Conservation (phyloP, 2,797 vertebrate species). For the Heterohyrax brucei region DNA sequence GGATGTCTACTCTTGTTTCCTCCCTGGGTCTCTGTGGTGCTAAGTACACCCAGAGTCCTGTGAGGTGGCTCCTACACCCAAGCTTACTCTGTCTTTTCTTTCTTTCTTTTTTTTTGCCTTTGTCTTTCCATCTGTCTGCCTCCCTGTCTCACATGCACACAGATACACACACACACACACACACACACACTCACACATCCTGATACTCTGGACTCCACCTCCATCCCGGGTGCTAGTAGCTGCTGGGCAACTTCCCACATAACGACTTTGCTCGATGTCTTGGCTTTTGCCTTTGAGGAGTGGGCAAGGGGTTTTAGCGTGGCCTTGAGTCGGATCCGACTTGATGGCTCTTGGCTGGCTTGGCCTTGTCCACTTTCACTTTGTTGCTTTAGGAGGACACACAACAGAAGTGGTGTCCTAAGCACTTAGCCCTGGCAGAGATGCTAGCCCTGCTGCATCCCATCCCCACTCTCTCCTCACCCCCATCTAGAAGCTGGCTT, state of each 20-base stretch:
- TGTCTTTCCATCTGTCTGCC: neutral
- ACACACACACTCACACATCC: too few species aligned
- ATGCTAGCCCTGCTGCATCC: neutral
- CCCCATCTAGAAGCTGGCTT: neutral
- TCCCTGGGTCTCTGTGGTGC: neutral
- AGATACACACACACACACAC: neutral
- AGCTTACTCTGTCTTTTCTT: neutral
- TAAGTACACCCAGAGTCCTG: neutral
- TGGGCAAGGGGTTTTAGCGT: neutral
- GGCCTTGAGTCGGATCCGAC: neutral
- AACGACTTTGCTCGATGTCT: neutral
- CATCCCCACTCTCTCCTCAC: too few species aligned
- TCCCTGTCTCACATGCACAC: neutral
- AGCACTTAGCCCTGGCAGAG: neutral
- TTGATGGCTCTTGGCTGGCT: too few species aligned
- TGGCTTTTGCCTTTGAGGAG: slow-evolving; percentile 54
- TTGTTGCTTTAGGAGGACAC: slow-evolving; percentile 39
- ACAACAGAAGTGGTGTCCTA: neutral
- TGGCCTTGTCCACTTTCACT: slow-evolving; percentile 10
- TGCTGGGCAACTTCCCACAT: neutral
- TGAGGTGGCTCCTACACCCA: neutral
- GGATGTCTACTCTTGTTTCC: neutral
- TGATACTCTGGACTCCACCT: neutral
- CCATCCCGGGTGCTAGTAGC: neutral
- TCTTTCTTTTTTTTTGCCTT: neutral